Percentiles rank a stretch among this genome's conserved stretches.
phyloP scores from a whole-genome alignment of 2,888 invertebrate species.

The Acrocyrtus sp. region DNA sequence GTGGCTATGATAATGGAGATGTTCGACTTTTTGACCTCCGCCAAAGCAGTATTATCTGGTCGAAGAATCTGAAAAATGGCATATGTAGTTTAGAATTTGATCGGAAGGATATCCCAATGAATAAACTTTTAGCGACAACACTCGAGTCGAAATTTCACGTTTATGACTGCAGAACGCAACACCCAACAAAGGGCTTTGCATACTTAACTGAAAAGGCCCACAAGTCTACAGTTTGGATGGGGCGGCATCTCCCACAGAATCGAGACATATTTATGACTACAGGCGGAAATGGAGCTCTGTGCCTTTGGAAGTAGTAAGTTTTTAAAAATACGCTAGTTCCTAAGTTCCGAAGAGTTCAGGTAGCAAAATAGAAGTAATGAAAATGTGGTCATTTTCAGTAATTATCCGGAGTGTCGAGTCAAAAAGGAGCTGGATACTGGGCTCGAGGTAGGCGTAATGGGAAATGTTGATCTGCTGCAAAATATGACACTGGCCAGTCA shows the following conservation, averaged over 20 bases:
- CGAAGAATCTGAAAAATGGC: conserved; percentile 91
- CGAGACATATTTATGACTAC: conserved; percentile 91
- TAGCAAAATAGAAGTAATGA: too few relatives aligned
- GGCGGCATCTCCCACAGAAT: conserved; percentile 91
- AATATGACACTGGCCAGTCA: conserved; percentile 85
- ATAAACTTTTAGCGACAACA: conserved; percentile 91
- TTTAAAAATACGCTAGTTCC: too few relatives aligned
- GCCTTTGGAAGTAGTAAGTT: conserved; percentile 93
- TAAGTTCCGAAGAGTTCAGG: too few relatives aligned
- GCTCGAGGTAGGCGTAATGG: conserved; percentile 78
- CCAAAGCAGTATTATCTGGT: conserved; percentile 86
- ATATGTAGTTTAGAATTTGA: conserved; percentile 83
- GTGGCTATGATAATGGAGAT: conserved; percentile 97
- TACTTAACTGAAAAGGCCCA: conserved; percentile 72
- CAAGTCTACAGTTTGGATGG: conserved; percentile 88
- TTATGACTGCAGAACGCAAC: conserved; percentile 89
- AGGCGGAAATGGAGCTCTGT: conserved; percentile 89
- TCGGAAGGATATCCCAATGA: conserved; percentile 92
- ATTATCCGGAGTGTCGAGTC: conserved; percentile 82
- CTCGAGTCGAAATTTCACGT: conserved; percentile 90
- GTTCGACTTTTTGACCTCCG: conserved; percentile 92
- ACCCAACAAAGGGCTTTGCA: conserved; percentile 87
- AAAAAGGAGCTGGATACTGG: conserved; percentile 77
- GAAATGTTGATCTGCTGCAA: conserved; percentile 80
- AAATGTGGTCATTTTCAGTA: conserved; percentile 68